Conservation (phyloP, 2,113 vertebrate genomes). For the Nannospalax galili region DNA sequence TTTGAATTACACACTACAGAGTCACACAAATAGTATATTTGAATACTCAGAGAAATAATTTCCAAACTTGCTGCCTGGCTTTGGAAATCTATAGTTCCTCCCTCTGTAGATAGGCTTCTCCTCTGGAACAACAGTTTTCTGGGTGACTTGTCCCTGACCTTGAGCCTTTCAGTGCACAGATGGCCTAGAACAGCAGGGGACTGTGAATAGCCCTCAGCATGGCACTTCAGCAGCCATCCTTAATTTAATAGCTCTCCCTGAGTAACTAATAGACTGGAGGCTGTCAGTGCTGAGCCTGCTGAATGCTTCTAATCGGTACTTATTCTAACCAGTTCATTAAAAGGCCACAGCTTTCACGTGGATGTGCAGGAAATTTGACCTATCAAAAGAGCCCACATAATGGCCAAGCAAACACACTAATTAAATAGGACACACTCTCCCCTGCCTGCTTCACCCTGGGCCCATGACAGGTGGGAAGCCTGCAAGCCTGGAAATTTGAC, state of each 20-base stretch:
- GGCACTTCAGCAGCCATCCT: constrained; percentile 36
- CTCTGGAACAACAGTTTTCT: not conserved
- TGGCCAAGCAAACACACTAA: constrained; percentile 65
- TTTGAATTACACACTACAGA: not conserved
- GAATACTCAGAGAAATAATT: not conserved
- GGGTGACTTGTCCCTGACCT: not conserved
- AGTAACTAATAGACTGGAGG: constrained; percentile 45
- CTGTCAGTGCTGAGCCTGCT: constrained; percentile 51
- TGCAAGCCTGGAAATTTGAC: not conserved
- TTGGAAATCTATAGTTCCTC: not conserved
- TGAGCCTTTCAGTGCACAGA: not conserved
- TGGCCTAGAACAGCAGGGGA: not conserved
- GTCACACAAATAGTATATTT: not conserved
- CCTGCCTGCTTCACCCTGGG: not conserved
- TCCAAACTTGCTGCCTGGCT: not conserved
- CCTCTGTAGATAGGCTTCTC: not conserved
- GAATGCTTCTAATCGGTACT: constrained; percentile 84
- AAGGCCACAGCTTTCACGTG: constrained; percentile 68
- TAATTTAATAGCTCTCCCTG: constrained; percentile 70
- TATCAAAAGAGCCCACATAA: constrained; percentile 56
- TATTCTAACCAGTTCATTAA: constrained; percentile 83
- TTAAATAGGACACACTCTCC: constrained; percentile 68
- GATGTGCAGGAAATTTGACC: constrained; percentile 71
- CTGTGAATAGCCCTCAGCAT: not conserved
- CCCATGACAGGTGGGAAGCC: constrained; percentile 22